Evolutionary conservation across 1,140 invertebrate genomes (phyloP), one percentile per base, ranked within the genome.

Genomic region (Caenorhabditis remanei): DNA sequence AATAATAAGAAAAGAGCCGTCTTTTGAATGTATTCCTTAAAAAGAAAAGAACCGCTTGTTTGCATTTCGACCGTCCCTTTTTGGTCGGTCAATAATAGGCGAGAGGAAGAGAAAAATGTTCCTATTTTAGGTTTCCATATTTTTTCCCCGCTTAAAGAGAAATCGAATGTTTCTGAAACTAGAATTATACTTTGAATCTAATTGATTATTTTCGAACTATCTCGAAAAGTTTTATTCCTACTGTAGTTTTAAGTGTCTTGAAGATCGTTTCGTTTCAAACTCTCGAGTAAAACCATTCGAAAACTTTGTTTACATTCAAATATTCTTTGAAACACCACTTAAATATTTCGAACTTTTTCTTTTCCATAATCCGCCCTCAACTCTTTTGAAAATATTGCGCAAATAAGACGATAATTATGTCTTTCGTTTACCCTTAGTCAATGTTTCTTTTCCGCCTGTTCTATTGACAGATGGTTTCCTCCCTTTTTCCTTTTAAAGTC

Each of bases 351-450:
- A 71, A 71, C 65, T 71, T 71, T 48, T 71, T 65, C 61, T 16
- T 41, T 21, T 8, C 43, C 40, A 50, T 50, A 79, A 79, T 79
- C 71, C 46, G n/a, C n/a, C 56, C 8, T n/a, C 21, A 79, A 79
- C 71, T 79, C 71, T 79, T 79, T 79, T 48, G n/a, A 79, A 50
- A 79, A 79, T 79, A 79, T 79, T 79, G 71, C 71, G 71, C 71
- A 79, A 79, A 79, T 79, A 79, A 79, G 71, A 79, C 71, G 71
- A 79, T 79, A 79, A 79, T 79, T 79, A 79, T 79, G 71, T 79
- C 24, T 43, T 11, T 41, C 53, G n/a, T 32, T 19, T 7, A 5
- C 71, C 65, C 41, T 19, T 50, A 79, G n/a, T 58, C 55, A 79
- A 79, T 50, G 43, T 50, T 79, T 79, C 46, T 46, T 79, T 79